Evolutionary conservation across 2,888 invertebrate species (phyloP).

Genomic region (Dryobotodes eremita): DNA sequence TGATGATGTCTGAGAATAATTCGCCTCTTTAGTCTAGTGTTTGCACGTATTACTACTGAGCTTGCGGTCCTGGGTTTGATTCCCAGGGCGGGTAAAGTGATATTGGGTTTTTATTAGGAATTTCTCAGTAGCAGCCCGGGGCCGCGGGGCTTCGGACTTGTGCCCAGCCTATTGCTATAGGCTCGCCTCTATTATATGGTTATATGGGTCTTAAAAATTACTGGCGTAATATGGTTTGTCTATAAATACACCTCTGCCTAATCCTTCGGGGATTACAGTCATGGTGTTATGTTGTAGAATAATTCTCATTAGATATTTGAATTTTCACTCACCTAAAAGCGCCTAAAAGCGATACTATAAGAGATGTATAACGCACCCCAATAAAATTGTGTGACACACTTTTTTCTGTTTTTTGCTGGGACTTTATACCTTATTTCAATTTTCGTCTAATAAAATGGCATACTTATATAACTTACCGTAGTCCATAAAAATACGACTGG

Average conservation of each 20-base stretch:
- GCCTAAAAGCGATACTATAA: too few relatives aligned
- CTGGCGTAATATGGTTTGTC: background rate
- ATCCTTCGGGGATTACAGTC: background rate
- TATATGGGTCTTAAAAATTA: too few relatives aligned
- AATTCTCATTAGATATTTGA: background rate
- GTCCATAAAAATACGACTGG: slow-evolving; percentile 54
- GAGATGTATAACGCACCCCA: background rate
- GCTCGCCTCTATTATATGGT: background rate
- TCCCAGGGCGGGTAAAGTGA: background rate
- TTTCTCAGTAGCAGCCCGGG: background rate
- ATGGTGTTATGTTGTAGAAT: background rate
- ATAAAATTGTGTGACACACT: background rate
- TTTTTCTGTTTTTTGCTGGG: too few relatives aligned
- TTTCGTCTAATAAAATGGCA: background rate
- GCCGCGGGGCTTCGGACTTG: background rate
- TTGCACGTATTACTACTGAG: too few relatives aligned
- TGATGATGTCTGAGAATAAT: background rate
- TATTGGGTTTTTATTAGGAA: background rate
- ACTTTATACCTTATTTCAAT: background rate
- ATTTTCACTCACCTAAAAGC: background rate
- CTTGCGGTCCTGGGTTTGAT: background rate
- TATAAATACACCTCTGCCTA: too few relatives aligned
- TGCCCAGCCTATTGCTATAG: too few relatives aligned
- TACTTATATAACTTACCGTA: slow-evolving; percentile 47
- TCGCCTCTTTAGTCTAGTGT: background rate